phyloP scores from a whole-genome alignment of 1,140 invertebrate species.

The Drosophila repletoides region DNA sequence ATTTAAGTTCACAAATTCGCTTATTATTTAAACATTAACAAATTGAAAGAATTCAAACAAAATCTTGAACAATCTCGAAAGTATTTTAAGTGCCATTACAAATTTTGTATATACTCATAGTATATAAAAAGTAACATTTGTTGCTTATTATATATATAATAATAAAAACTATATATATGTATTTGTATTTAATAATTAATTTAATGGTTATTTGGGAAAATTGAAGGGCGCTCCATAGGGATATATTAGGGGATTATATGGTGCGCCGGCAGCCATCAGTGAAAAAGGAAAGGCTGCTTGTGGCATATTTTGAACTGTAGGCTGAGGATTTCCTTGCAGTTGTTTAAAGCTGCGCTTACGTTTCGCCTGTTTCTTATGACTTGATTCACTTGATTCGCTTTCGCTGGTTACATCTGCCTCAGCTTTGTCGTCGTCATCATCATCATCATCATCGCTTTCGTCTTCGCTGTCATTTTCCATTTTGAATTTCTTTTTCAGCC shows the following conservation, averaged over 20 bases:
- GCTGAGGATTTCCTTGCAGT: background rate
- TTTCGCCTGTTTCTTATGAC: constrained; percentile 40
- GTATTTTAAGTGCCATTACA: no score
- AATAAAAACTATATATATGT: constrained; percentile 20
- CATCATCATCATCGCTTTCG: constrained; percentile 46
- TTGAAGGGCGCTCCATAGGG: constrained; percentile 53
- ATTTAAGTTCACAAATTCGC: no score
- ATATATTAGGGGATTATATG: constrained; percentile 65
- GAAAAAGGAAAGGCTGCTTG: constrained; percentile 53
- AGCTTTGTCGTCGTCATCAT: constrained; percentile 22
- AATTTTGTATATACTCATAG: no score
- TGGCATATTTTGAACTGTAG: constrained; percentile 13
- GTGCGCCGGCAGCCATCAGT: constrained; percentile 49
- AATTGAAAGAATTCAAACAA: no score
- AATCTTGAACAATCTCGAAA: no score
- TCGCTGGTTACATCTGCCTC: constrained; percentile 35
- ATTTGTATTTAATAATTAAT: constrained; percentile 4
- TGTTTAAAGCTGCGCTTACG: constrained; percentile 49
- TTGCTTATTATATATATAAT: constrained; percentile 6
- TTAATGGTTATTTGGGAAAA: constrained; percentile 47
- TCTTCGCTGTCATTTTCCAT: constrained; percentile 44
- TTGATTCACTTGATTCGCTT: constrained; percentile 46
- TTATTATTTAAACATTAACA: no score
- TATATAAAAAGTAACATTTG: background rate
- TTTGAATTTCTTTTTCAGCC: constrained; percentile 50